These are phyloP conservation scores for Cistogaster globosa DNA, from an alignment of 2,888 invertebrate genomes.

Conservation along the genomic window DNA sequence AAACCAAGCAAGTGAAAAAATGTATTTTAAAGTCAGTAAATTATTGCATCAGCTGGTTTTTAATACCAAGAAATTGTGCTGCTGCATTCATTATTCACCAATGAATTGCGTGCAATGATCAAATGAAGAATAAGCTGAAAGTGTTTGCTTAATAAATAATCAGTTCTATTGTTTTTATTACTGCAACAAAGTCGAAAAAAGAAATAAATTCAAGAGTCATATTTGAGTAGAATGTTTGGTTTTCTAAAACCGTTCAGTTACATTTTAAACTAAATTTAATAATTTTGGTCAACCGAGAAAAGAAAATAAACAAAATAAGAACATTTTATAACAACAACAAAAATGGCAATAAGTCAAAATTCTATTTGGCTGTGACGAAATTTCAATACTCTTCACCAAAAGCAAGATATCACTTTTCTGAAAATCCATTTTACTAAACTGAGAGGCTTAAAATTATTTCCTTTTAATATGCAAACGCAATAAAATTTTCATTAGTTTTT, in stretches of 20 bases:
- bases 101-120: not conserved
- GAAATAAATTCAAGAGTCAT: not conserved
- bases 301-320: not conserved
- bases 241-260: not conserved
- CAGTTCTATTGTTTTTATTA: not conserved
- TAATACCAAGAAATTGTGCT: constrained; percentile 34
- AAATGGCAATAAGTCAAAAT: no score
- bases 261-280: not conserved
- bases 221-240: not conserved
- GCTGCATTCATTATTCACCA: constrained; percentile 30
- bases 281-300: not conserved
- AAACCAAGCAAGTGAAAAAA: constrained; percentile 31
- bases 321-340: no score
- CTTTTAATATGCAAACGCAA: no score
- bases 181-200: not conserved
- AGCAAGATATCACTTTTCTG: no score
- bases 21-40: constrained; percentile 28
- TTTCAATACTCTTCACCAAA: no score
- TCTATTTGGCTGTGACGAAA: no score
- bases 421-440: no score
- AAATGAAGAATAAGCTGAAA: not conserved
- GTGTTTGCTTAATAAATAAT: constrained; percentile 22
- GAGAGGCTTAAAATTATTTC: no score
- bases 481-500: no score
- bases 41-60: constrained; percentile 29